Evolutionary conservation across 2,797 vertebrate species (phyloP).

Genomic region (Dermochelys coriacea): DNA sequence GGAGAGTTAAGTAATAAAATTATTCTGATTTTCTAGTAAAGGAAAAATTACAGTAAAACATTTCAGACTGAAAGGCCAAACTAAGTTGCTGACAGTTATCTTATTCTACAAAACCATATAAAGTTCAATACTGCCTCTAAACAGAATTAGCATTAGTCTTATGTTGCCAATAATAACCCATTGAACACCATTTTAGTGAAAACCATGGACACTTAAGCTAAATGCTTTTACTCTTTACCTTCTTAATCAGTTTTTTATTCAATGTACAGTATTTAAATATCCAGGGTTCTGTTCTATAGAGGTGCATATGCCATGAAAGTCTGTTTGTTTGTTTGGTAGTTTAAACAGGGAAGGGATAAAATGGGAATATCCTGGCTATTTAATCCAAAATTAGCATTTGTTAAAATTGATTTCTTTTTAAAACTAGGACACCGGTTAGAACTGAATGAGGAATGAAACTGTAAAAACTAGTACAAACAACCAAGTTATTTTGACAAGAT

Average conservation of each 20-base stretch:
- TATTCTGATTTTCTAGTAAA: conserved; percentile 9
- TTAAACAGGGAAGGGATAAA: neutral
- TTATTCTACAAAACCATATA: neutral
- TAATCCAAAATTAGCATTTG: neutral
- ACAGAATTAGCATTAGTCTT: neutral
- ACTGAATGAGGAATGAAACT: neutral
- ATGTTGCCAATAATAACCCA: neutral
- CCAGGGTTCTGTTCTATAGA: neutral
- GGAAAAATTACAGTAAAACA: neutral
- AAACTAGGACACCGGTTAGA: neutral
- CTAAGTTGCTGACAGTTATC: neutral
- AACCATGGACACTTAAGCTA: neutral
- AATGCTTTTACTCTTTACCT: neutral
- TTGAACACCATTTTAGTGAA: neutral
- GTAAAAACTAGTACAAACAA: neutral
- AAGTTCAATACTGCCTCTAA: neutral
- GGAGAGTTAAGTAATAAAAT: neutral
- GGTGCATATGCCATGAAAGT: neutral
- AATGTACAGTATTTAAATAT: neutral
- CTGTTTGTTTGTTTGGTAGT: neutral
- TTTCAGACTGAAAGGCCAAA: neutral
- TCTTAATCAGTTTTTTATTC: conserved; percentile 15
- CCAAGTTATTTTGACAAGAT: neutral
- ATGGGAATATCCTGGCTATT: neutral
- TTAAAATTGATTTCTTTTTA: neutral